Conservation (phyloP, 2,113 vertebrate species). For the Kryptolebias marmoratus region DNA sequence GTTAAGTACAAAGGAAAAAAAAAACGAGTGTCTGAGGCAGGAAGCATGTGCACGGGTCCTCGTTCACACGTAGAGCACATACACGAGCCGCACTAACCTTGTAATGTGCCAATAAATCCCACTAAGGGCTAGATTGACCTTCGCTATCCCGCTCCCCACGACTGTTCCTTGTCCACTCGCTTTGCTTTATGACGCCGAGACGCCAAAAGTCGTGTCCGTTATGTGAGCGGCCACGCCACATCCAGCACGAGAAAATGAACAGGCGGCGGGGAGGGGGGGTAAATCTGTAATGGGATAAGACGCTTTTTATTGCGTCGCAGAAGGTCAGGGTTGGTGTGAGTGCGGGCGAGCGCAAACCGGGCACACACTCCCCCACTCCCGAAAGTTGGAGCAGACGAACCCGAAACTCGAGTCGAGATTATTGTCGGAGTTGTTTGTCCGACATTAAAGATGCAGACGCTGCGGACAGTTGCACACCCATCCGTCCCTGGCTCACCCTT, state of each 20-base stretch:
- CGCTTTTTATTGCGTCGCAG: background rate
- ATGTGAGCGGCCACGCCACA: background rate
- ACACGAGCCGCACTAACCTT: slow-evolving; percentile 16
- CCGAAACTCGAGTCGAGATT: background rate
- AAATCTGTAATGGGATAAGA: slow-evolving; percentile 29
- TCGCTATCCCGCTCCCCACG: slow-evolving; percentile 25
- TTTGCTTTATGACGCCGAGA: slow-evolving; percentile 44
- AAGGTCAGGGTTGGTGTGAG: slow-evolving; percentile 28
- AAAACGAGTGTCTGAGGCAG: slow-evolving; percentile 7
- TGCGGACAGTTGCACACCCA: too few species aligned
- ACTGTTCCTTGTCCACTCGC: slow-evolving; percentile 43
- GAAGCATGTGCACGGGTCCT: background rate
- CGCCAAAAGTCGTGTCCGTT: slow-evolving; percentile 8
- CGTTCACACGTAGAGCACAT: slow-evolving; percentile 11
- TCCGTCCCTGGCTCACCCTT: too few species aligned
- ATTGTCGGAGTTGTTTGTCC: too few species aligned
- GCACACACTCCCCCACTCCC: too few species aligned
- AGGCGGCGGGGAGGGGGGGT: background rate
- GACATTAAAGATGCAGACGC: too few species aligned
- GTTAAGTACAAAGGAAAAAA: slow-evolving; percentile 16
- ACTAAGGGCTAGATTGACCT: slow-evolving; percentile 59
- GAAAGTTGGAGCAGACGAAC: background rate
- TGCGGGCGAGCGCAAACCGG: background rate
- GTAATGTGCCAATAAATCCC: slow-evolving; percentile 71
- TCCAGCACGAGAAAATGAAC: slow-evolving; percentile 6